A percentile compares a stretch with the other conserved stretches of the same genome.
These are phyloP conservation scores for Halocynthia aurantium DNA, from an alignment of 23 tunicate species.

Conservation along the genomic window DNA sequence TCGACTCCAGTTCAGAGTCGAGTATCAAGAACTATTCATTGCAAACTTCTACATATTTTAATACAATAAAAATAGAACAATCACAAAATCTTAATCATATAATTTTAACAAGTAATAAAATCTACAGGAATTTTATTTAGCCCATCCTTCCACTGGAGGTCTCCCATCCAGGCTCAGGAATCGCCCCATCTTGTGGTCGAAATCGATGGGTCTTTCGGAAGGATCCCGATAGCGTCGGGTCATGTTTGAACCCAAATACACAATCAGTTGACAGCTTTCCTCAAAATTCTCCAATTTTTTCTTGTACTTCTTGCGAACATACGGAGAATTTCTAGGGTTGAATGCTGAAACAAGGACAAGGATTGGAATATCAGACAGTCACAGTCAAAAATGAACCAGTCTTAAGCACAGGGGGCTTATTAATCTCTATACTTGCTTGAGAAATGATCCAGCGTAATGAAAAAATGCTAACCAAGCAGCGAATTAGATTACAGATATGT, in stretches of 20 bases:
- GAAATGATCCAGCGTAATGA: background rate
- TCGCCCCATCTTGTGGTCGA: slow-evolving; percentile 62
- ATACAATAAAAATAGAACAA: too few relatives aligned
- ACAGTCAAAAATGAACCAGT: background rate
- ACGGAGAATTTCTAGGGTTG: slow-evolving; percentile 50
- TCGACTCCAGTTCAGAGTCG: too few relatives aligned
- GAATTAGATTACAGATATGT: too few relatives aligned
- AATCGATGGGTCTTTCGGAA: slow-evolving; percentile 30
- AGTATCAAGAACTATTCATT: too few relatives aligned
- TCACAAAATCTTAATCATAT: too few relatives aligned
- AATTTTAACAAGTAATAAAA: too few relatives aligned
- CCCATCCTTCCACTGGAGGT: slow-evolving; percentile 22
- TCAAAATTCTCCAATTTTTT: slow-evolving; percentile 39
- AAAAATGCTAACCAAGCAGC: too few relatives aligned
- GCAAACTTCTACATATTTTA: too few relatives aligned
- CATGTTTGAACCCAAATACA: slow-evolving; percentile 80
- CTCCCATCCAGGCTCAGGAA: slow-evolving; percentile 37
- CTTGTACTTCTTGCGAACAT: slow-evolving; percentile 51
- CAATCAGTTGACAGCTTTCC: slow-evolving; percentile 50
- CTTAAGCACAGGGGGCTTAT: background rate
- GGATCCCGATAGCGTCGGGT: slow-evolving; percentile 57
- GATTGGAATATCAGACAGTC: background rate
- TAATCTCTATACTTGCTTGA: too few relatives aligned
- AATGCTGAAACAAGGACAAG: slow-evolving; percentile 31
- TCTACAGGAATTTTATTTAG: background rate